Evolutionary conservation across 2,888 invertebrate species (phyloP).

Genomic region (Adelognathus sp.): DNA sequence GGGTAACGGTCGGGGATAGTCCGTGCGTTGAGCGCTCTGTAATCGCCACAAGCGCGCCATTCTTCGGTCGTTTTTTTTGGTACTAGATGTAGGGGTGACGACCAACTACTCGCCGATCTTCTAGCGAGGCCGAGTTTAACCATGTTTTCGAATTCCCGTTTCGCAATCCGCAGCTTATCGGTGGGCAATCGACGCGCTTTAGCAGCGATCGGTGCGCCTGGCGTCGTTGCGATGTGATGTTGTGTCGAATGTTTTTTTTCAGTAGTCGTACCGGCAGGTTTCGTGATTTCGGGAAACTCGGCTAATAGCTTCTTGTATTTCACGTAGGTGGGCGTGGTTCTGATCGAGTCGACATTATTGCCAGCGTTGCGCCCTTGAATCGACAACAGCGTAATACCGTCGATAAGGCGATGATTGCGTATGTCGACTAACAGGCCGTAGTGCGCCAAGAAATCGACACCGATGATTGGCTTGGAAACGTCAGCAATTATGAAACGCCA

Average conservation of each 20-base stretch:
- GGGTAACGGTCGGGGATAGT: conserved; percentile 72
- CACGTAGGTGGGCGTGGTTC: background rate
- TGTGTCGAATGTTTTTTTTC: conserved; percentile 25
- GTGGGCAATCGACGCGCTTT: conserved; percentile 69
- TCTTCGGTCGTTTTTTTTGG: conserved; percentile 69
- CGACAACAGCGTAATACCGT: conserved; percentile 25
- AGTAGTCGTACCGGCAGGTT: conserved; percentile 51
- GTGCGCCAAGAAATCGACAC: conserved; percentile 70
- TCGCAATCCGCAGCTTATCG: conserved; percentile 67
- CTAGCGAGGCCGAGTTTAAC: conserved; percentile 65
- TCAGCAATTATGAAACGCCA: conserved; percentile 74
- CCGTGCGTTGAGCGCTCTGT: conserved; percentile 68
- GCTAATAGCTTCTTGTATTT: background rate
- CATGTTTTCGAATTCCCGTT: conserved; percentile 70
- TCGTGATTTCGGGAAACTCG: conserved; percentile 28
- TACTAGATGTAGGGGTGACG: conserved; percentile 72
- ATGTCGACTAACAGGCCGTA: conserved; percentile 68
- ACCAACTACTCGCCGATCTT: conserved; percentile 73
- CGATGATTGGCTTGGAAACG: conserved; percentile 72
- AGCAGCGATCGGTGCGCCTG: conserved; percentile 69
- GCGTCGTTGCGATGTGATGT: conserved; percentile 67
- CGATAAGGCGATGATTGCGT: conserved; percentile 59
- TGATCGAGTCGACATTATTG: background rate
- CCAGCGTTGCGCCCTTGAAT: background rate
- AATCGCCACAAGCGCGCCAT: conserved; percentile 77